Evolutionary conservation across 2,888 invertebrate species (phyloP), one percentile per base, ranked within the genome.

Genomic region (Aphidius colemani): DNA sequence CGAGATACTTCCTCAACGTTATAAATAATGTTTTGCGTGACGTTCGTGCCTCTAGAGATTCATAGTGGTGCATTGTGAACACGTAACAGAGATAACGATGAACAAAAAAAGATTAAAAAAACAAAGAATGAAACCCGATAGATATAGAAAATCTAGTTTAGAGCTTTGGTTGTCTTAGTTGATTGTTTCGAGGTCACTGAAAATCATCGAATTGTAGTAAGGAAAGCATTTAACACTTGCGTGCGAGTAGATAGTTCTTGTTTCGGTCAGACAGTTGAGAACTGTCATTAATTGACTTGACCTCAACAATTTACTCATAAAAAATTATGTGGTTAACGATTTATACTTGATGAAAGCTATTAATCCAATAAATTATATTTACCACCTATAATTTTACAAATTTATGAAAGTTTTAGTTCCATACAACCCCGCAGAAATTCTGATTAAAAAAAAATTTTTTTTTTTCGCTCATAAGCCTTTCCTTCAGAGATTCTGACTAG

Each of bases 1-100:
- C 60, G 53, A 60, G 45, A 53, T 53, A 50, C 60, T 60, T 44
- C 45, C 53, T 53, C 30, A 18, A 30, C 40, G 60, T 50, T 60
- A 75, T 76, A 74, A 77, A 76, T 76, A 76, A 76, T 72, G 72
- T 73, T 71, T 76, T 72, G 74, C 73, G 75, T 74, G 76, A 75
- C 74, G 67, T 70, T 67, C 71, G 70, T 74, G 71, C 72, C 71
- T 74, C 73, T 64, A 70, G 70, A 67, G 70, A 70, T 70, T 71
- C 70, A 69, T 74, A 73, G 75, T 62, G 61, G 66, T 64, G 62
- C 57, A 59, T 53, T 60, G 18, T 56, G 67, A 66, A 63, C 63
- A 70, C 69, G 69, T 63, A 65, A 69, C 59, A 55, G 66, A 70
- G 75, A 75, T 75, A 75, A 72, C 73, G 74, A 71, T 71, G 64